Evolutionary conservation across 2,888 invertebrate genomes (phyloP).

Genomic region (Scaptomyza reducta): DNA sequence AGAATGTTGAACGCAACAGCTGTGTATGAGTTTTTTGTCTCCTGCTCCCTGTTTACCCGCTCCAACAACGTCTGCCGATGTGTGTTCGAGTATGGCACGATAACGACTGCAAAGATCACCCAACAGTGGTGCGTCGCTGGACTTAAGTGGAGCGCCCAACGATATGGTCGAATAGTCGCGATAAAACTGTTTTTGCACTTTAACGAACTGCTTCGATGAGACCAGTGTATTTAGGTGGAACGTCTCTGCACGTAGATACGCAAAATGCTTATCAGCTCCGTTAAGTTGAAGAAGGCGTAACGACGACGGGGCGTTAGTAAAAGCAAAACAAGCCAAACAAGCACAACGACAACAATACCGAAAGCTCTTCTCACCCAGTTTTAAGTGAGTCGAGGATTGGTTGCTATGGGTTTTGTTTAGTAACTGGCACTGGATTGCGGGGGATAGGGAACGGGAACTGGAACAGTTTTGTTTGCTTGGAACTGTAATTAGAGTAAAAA

Average conservation of each 20-base stretch:
- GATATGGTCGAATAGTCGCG: constrained; percentile 79
- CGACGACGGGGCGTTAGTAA: constrained; percentile 48
- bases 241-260: constrained; percentile 66
- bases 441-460: constrained; percentile 8
- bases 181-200: constrained; percentile 81
- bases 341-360: constrained; percentile 10
- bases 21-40: constrained; percentile 20
- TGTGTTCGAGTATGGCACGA: constrained; percentile 68
- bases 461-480: constrained; percentile 38
- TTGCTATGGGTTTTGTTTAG: constrained; percentile 52
- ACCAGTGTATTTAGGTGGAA: constrained; percentile 75
- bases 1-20: constrained; percentile 27
- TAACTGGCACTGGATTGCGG: constrained; percentile 34
- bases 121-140: constrained; percentile 75
- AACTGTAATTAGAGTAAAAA: constrained; percentile 59
- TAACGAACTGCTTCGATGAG: constrained; percentile 80
- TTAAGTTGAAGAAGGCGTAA: constrained; percentile 19
- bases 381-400: constrained; percentile 26
- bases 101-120: constrained; percentile 80
- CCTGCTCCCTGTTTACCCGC: constrained; percentile 1
- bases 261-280: constrained; percentile 50
- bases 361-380: constrained; percentile 27
- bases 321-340: constrained; percentile 46
- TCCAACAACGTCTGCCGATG: constrained; percentile 74
- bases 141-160: constrained; percentile 73